Base-by-base conservation (phyloP, 2,888 invertebrate species). In the Tenthredo notha region DNA sequence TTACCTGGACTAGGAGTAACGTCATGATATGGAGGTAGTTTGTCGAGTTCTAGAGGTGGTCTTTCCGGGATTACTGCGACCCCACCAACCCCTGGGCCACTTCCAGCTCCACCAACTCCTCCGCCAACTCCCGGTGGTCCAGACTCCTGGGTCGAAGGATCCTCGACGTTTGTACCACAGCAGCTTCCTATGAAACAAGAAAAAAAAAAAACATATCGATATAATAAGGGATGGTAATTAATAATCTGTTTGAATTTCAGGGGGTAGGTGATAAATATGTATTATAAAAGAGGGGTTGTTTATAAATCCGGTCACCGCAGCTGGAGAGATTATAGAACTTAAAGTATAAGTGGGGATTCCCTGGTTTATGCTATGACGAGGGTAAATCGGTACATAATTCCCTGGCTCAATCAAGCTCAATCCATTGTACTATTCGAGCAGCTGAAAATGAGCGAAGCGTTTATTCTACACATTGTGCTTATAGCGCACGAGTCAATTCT, bases 1-100 rank as follows among this genome's bases (percentile, higher is more conserved):
- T 89, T 87, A 93, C 93, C 93, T 77, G 93, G 92, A 87, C 91
- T 93, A 82, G 93, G 93, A 86, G 93, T 92, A 75, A 93, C 93
- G 88, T 93, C 93, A 88, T 93, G 93, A 90, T 93, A 93, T 87
- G 93, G 93, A 78, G 93, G 93, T 86, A 93, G 90, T 90, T 93
- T 93, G 90, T 93, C 93, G 85, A 93, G 90, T 89, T 93, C 93
- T 84, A 93, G 89, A 85, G 93, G 92, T 86, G 93, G 92, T 85
- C 93, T 90, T 87, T 93, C 93, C 65, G 93, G 93, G 90, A 93
- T 93, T 86, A 93, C 93, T 37, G 93, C 92, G 86, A 93, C 92
- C 72, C 93, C 93, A 65, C 92, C 92, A 80, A 91, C 90, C 75
- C 91, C 89, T 54, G 92, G 91, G 83, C 91, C 91, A 77, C 90